Evolutionary conservation across 2,113 vertebrate species (phyloP), one percentile per base, ranked within the genome.

Genomic region (Hydropotes inermis): DNA sequence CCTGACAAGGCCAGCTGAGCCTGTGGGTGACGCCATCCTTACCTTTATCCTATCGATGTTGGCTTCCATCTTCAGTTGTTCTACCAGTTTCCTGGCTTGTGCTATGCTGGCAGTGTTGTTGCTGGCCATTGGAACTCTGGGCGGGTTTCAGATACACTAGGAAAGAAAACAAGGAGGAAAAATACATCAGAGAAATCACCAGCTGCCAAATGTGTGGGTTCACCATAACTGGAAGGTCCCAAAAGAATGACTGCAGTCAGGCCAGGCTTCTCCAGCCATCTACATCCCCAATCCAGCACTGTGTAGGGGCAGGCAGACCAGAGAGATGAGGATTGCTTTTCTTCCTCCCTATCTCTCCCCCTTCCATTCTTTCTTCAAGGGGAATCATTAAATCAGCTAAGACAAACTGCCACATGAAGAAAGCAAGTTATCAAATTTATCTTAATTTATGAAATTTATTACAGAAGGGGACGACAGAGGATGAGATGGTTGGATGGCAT

Each of bases 41-140:
- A 99, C 99, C 99, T 99, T 99, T 99, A 99, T 99, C 99, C 99
- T 99, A 98, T 99, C 99, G 1, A 99, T 99, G 98, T 99, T 99
- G 98, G 99, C 99, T 98, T 99, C 99, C 99, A 99, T 99, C 99
- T 99, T 99, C 96, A 99, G 99, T 99, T 99, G 99, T 95, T 99
- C 99, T 98, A 99, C 99, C 99, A 99, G 99, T 99, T 99, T 99
- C 98, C 99, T 99, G 98, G 99, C 99, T 97, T 99, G 99, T 0
- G 99, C 99, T 92, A 99, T 99, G 99, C 99, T 99, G 98, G 99
- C 99, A 19, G 99, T 99, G 98, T 99, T 99, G 99, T 99, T 99
- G 99, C 99, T 99, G 97, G 99, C 99, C 99, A 99, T 99, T 85
- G 95, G 98, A 92, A n/a, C 54, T 92, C 97, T 89, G 87, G 94